phyloP scores from a whole-genome alignment of 2,113 vertebrate species.

The Python bivittatus region DNA sequence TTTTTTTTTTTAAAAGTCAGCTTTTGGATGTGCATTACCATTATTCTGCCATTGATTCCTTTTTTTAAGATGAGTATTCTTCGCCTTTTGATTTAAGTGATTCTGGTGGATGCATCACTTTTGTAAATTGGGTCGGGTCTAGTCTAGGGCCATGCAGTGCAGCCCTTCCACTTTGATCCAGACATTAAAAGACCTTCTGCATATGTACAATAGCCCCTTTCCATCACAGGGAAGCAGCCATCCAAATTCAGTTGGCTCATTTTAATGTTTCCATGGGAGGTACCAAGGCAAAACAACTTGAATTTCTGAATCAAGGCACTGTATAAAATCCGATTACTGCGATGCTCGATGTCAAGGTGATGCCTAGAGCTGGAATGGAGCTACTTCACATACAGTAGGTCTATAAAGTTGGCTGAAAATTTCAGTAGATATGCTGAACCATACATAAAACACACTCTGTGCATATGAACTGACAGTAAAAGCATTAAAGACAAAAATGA shows the following conservation, averaged over 20 bases:
- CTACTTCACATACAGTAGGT: background rate
- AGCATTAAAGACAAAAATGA: conserved; percentile 32
- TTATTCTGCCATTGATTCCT: background rate
- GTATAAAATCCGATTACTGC: background rate
- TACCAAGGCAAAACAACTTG: no score
- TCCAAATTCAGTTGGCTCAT: no score
- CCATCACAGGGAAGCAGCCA: background rate
- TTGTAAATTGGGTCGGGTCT: background rate
- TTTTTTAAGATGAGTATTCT: background rate
- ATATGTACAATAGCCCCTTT: background rate
- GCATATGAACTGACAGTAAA: background rate
- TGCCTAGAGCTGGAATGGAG: background rate
- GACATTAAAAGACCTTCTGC: background rate
- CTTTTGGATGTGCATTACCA: background rate
- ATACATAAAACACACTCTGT: background rate
- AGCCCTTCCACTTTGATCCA: background rate
- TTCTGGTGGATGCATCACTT: background rate
- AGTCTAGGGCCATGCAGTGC: background rate
- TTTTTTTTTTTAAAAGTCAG: background rate
- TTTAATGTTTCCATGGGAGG: no score
- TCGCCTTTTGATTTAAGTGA: background rate
- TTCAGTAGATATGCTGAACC: background rate
- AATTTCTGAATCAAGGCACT: no score
- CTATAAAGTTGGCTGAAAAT: background rate
- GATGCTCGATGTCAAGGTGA: background rate